A percentile compares a stretch with the other conserved stretches of the same genome.
These are phyloP conservation scores for Typhlichthys subterraneus DNA, from an alignment of 2,797 vertebrate genomes.

Conservation along the genomic window DNA sequence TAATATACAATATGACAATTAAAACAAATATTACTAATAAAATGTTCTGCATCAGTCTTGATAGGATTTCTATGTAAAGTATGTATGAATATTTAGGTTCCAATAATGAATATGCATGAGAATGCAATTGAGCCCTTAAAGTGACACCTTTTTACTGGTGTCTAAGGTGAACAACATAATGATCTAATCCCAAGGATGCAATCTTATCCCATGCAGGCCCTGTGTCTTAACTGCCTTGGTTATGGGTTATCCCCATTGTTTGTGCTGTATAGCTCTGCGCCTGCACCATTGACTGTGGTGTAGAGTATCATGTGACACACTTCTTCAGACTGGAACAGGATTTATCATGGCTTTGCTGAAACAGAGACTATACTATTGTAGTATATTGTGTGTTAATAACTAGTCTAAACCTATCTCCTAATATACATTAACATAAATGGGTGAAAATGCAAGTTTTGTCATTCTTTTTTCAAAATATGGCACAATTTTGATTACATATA, in stretches of 20 bases:
- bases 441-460: neutral
- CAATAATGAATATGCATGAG: constrained; percentile 63
- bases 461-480: too few relatives aligned
- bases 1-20: too few relatives aligned
- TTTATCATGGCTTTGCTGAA: constrained; percentile 46
- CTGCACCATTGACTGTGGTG: constrained; percentile 73
- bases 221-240: constrained; percentile 58
- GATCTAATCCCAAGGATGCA: constrained; percentile 74
- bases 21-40: too few relatives aligned
- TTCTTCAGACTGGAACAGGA: constrained; percentile 26
- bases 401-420: neutral
- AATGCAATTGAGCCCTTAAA: constrained; percentile 56
- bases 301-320: constrained; percentile 62
- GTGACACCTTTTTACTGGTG: constrained; percentile 69
- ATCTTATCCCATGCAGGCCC: constrained; percentile 68
- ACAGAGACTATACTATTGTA: constrained; percentile 24
- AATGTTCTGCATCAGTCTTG: too few relatives aligned
- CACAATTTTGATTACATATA: neutral
- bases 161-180: constrained; percentile 63
- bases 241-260: constrained; percentile 50
- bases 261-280: constrained; percentile 67
- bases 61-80: neutral
- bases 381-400: constrained; percentile 28
- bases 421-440: neutral
- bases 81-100: constrained; percentile 30